Percentiles rank a stretch among this genome's conserved stretches.
Conservation (phyloP, 2,888 invertebrate species). For the Cosmopolites sordidus region DNA sequence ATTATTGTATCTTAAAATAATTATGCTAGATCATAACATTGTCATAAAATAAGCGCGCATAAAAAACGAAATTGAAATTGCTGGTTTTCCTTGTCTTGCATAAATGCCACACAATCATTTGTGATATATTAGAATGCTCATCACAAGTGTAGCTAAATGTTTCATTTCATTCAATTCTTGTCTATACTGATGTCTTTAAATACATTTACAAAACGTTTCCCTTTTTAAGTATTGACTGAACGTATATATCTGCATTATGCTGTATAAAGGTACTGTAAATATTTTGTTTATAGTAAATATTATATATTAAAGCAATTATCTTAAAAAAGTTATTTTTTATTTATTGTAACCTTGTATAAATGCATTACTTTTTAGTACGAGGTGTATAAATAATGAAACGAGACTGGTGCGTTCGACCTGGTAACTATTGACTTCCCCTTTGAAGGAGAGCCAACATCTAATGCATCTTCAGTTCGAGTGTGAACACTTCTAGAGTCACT, state of each 20-base stretch:
- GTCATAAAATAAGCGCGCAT: not conserved
- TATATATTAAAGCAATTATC: slow-evolving; percentile 3
- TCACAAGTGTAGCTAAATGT: slow-evolving; percentile 40
- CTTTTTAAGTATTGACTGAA: slow-evolving; percentile 36
- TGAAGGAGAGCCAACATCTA: too few species aligned
- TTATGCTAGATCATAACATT: not conserved
- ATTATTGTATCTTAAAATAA: too few species aligned
- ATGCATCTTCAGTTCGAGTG: too few species aligned
- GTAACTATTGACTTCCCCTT: too few species aligned
- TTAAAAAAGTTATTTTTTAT: too few species aligned
- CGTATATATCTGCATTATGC: slow-evolving; percentile 36
- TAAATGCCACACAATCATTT: slow-evolving; percentile 37
- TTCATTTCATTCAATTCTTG: slow-evolving; percentile 15
- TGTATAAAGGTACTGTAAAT: slow-evolving; percentile 36
- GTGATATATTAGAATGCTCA: slow-evolving; percentile 48
- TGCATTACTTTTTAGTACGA: too few species aligned
- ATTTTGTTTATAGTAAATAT: slow-evolving; percentile 33
- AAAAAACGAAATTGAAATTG: not conserved
- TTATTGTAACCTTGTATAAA: too few species aligned
- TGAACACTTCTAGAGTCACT: too few species aligned
- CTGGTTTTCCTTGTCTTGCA: not conserved
- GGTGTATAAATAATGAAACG: too few species aligned
- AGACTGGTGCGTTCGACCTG: too few species aligned
- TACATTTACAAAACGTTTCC: slow-evolving; percentile 35
- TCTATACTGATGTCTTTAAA: slow-evolving; percentile 20